These are phyloP conservation scores for Ianthella basta DNA, from an alignment of 37 sponge, comb jelly and placozoan genomes.

Conservation along the genomic window DNA sequence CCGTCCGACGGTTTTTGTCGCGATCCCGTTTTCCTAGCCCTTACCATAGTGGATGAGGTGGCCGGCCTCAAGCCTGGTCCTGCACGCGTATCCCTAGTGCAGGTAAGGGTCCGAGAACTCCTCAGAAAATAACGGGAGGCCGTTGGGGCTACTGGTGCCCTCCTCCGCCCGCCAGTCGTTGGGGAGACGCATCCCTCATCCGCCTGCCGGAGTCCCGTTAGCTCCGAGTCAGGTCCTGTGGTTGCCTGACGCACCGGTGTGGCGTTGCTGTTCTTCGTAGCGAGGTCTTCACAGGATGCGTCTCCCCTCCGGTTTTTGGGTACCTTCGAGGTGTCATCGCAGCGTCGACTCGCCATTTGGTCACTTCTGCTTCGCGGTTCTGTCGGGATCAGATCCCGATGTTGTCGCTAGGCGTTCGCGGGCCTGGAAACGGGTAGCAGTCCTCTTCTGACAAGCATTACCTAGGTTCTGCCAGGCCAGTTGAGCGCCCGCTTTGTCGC, in stretches of 20 bases:
- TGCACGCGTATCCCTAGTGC: constrained; percentile 4
- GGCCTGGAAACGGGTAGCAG: background rate
- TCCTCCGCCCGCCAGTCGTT: constrained; percentile 13
- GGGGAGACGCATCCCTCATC: constrained; percentile 12
- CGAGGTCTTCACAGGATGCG: background rate
- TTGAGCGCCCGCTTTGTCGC: background rate
- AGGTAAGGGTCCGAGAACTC: constrained; percentile 10
- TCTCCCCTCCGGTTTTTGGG: background rate
- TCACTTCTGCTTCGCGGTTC: background rate
- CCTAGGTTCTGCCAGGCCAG: background rate
- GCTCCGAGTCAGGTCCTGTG: background rate
- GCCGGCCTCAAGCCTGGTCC: constrained; percentile 6
- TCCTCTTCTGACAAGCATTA: background rate
- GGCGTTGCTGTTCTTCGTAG: background rate
- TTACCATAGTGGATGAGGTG: constrained; percentile 9
- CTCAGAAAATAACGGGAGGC: constrained; percentile 15
- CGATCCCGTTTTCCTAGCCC: background rate
- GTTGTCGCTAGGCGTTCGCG: background rate
- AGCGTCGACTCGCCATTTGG: background rate
- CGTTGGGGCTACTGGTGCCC: constrained; percentile 10
- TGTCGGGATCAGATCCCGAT: background rate
- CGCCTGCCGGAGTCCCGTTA: constrained; percentile 11
- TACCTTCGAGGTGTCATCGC: constrained; percentile 8
- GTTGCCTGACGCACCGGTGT: constrained; percentile 12
- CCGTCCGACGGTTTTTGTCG: background rate